Evolutionary conservation across 2,888 invertebrate species (phyloP).

Genomic region (Caenorhabditis panamensis): DNA sequence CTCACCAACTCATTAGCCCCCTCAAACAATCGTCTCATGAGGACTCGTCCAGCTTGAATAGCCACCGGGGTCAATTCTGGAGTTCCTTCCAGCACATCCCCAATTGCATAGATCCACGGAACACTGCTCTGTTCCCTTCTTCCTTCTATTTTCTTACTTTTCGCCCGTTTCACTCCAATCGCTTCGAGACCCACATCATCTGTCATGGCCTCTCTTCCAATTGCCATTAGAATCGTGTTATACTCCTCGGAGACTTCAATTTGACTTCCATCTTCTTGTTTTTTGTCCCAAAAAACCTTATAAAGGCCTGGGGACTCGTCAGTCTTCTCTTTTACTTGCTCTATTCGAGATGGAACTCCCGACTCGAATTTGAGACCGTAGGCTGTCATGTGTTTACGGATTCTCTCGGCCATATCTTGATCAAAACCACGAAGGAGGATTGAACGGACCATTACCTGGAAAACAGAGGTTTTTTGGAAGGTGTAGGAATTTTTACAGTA

Average conservation of each 20-base stretch:
- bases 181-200: constrained; percentile 85
- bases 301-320: constrained; percentile 73
- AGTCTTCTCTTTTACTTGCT: constrained; percentile 72
- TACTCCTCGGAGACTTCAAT: constrained; percentile 83
- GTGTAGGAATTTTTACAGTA: no score
- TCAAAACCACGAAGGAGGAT: constrained; percentile 85
- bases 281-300: constrained; percentile 69
- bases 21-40: constrained; percentile 85
- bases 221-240: constrained; percentile 85
- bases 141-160: constrained; percentile 82
- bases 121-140: constrained; percentile 86
- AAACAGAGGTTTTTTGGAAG: no score
- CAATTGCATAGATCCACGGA: constrained; percentile 92
- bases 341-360: constrained; percentile 74
- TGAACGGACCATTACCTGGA: constrained; percentile 83
- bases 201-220: constrained; percentile 85
- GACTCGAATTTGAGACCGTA: constrained; percentile 83
- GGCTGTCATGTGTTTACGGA: constrained; percentile 83
- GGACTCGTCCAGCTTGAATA: constrained; percentile 90
- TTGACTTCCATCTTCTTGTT: constrained; percentile 65
- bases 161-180: constrained; percentile 86
- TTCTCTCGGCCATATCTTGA: constrained; percentile 84
- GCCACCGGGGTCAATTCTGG: constrained; percentile 97
- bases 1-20: constrained; percentile 72
- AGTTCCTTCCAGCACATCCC: constrained; percentile 87